These are phyloP conservation scores for Lordiphosa collinella DNA, from an alignment of 1,140 invertebrate species.

Conservation along the genomic window DNA sequence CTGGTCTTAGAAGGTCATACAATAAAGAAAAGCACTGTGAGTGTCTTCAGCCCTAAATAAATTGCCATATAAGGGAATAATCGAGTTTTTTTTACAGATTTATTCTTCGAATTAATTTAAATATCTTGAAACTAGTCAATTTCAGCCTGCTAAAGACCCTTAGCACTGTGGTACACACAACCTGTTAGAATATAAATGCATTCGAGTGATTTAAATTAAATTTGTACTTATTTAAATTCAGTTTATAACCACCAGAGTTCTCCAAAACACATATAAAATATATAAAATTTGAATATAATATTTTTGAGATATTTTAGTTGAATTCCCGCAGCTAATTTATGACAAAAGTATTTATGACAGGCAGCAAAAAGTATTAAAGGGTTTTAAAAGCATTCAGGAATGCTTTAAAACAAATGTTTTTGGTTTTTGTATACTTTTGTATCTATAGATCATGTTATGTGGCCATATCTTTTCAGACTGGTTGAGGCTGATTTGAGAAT, in stretches of 20 bases:
- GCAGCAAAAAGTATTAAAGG: conserved; percentile 64
- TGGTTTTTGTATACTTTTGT: conserved; percentile 7
- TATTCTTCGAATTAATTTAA: too few species aligned
- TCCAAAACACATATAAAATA: background rate
- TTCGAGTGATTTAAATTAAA: too few species aligned
- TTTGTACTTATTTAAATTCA: too few species aligned
- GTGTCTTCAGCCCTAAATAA: too few species aligned
- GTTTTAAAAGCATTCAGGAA: conserved; percentile 62
- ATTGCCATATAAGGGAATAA: too few species aligned
- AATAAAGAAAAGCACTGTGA: too few species aligned
- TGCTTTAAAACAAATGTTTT: conserved; percentile 56
- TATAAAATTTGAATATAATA: conserved; percentile 1
- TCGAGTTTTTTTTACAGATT: too few species aligned
- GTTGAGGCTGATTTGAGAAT: conserved; percentile 60
- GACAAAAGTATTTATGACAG: conserved; percentile 74
- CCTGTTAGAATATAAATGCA: too few species aligned
- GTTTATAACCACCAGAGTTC: too few species aligned
- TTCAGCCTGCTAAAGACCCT: background rate
- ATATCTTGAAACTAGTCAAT: too few species aligned
- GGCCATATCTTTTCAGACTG: conserved; percentile 11
- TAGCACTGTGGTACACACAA: background rate
- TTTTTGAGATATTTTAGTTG: conserved; percentile 11
- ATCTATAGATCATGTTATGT: conserved; percentile 15
- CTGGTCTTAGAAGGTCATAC: too few species aligned
- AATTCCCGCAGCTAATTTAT: conserved; percentile 51